These are phyloP conservation scores for Platyrinchus mystaceus DNA, from an alignment of 2,797 vertebrate species.

Conservation along the genomic window DNA sequence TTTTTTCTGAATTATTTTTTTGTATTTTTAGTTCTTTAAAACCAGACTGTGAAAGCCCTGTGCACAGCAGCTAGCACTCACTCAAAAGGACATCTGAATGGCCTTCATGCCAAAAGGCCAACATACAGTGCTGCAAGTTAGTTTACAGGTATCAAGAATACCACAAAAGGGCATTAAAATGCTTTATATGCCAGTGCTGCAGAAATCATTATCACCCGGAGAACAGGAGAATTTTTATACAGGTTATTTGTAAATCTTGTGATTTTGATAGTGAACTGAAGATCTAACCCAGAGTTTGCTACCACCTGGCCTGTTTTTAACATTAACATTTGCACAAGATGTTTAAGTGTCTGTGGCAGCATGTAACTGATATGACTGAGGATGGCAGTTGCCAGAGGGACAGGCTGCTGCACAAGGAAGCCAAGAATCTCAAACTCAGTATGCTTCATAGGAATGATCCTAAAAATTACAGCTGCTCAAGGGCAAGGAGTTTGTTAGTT, in stretches of 20 bases:
- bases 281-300: neutral
- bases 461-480: conserved; percentile 25
- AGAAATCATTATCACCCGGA: neutral
- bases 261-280: neutral
- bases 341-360: conserved; percentile 15
- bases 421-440: conserved; percentile 26
- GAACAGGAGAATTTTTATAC: neutral
- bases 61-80: neutral
- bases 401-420: conserved; percentile 35
- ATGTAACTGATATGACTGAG: conserved; percentile 52
- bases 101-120: neutral
- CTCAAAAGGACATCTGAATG: neutral
- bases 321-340: conserved; percentile 23
- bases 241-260: neutral
- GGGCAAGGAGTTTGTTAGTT: neutral
- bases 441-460: conserved; percentile 24
- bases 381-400: conserved; percentile 55
- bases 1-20: neutral
- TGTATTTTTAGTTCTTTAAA: neutral
- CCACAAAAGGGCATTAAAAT: neutral
- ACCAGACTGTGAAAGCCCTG: neutral
- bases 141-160: neutral
- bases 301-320: conserved; percentile 20
- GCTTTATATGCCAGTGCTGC: neutral
- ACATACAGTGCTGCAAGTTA: neutral